A percentile compares a stretch with the other conserved stretches of the same genome.
phyloP scores from a whole-genome alignment of 2,888 invertebrate genomes.

The Adela reaumurella region DNA sequence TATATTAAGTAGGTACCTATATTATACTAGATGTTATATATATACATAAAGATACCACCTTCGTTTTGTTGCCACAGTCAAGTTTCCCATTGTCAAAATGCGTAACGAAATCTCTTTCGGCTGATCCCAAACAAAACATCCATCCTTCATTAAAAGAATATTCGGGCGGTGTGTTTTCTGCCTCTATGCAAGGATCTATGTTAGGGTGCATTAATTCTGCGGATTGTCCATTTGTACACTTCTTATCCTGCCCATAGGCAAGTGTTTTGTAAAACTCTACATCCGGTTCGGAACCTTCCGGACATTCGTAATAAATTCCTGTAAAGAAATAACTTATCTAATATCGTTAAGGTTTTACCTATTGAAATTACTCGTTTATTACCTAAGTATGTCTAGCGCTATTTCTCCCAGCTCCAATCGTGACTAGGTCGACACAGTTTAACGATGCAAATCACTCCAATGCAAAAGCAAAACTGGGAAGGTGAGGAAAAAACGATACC shows the following conservation, averaged over 20 bases:
- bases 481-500: too few relatives aligned
- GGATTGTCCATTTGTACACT: constrained; percentile 32
- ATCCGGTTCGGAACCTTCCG: constrained; percentile 40
- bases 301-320: constrained; percentile 43
- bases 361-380: too few relatives aligned
- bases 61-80: constrained; percentile 44
- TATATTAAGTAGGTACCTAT: too few relatives aligned
- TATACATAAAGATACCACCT: too few relatives aligned
- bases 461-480: too few relatives aligned
- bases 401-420: too few relatives aligned
- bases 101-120: constrained; percentile 43
- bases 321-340: constrained; percentile 2
- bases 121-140: constrained; percentile 48
- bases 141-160: constrained; percentile 47
- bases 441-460: too few relatives aligned
- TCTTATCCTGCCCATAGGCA: constrained; percentile 44
- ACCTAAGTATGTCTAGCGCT: too few relatives aligned
- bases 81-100: constrained; percentile 45
- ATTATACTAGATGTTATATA: too few relatives aligned
- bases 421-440: too few relatives aligned
- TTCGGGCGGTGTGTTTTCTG: constrained; percentile 45
- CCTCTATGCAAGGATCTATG: constrained; percentile 44
- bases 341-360: too few relatives aligned
- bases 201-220: constrained; percentile 22
- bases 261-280: constrained; percentile 36